These are phyloP conservation scores for Ridgeia piscesae DNA, from an alignment of 1,140 invertebrate species.

Conservation along the genomic window DNA sequence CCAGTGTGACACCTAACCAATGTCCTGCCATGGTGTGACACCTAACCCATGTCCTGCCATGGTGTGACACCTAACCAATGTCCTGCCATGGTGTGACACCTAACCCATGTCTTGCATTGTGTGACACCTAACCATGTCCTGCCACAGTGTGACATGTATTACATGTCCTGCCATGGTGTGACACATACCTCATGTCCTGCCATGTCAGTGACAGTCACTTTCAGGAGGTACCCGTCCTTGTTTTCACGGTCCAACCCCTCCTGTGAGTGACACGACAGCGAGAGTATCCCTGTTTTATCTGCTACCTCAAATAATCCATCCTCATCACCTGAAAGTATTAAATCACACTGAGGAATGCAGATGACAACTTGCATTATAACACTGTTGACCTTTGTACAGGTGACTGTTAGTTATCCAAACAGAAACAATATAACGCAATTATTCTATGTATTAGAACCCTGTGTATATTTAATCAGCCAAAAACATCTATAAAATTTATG, in stretches of 20 bases:
- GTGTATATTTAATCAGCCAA: too few relatives aligned
- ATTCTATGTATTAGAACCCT: too few relatives aligned
- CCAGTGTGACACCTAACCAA: not conserved
- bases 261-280: not conserved
- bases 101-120: not conserved
- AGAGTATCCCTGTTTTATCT: not conserved
- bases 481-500: too few relatives aligned
- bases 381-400: too few relatives aligned
- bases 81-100: not conserved
- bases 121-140: too few relatives aligned
- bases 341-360: too few relatives aligned
- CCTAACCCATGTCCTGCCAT: not conserved
- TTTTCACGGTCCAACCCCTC: not conserved
- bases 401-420: too few relatives aligned
- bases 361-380: too few relatives aligned
- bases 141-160: too few relatives aligned
- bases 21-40: not conserved
- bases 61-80: not conserved
- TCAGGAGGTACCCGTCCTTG: not conserved
- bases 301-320: not conserved
- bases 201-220: not conserved
- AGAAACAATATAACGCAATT: too few relatives aligned
- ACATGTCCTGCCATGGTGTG: too few relatives aligned
- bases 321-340: conserved; percentile 1
- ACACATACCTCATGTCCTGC: not conserved